Percentiles rank a stretch among this genome's conserved stretches.
These are phyloP conservation scores for Ladona fulva DNA, from an alignment of 1,140 invertebrate genomes.

Conservation along the genomic window DNA sequence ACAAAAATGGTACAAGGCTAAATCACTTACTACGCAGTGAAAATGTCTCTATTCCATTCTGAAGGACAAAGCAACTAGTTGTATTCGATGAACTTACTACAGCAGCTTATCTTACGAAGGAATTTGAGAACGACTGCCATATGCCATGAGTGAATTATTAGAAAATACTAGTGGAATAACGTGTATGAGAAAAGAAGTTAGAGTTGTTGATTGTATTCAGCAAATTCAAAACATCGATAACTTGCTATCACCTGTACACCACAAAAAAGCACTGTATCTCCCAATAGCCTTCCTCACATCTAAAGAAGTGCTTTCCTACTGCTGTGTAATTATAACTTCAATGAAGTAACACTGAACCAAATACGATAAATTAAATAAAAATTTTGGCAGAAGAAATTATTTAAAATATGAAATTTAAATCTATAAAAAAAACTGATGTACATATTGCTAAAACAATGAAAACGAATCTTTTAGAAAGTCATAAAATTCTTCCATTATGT, in stretches of 20 bases:
- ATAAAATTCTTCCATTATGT: too few relatives aligned
- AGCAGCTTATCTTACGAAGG: background rate
- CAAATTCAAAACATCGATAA: background rate
- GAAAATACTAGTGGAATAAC: background rate
- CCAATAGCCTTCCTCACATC: conserved; percentile 7
- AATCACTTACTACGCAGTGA: background rate
- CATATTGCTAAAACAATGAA: too few relatives aligned
- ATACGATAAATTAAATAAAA: too few relatives aligned
- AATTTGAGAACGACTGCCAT: background rate
- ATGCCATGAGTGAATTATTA: background rate
- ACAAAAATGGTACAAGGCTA: background rate
- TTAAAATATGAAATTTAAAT: too few relatives aligned
- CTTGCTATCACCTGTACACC: background rate
- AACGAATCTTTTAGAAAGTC: too few relatives aligned
- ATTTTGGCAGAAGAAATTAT: too few relatives aligned
- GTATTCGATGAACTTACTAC: conserved; percentile 9
- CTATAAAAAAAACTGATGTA: too few relatives aligned
- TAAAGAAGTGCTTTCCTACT: background rate
- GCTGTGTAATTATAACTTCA: background rate
- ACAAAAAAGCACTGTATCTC: background rate
- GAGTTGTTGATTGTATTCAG: background rate
- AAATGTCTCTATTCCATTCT: background rate
- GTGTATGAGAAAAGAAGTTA: background rate
- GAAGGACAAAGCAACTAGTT: conserved; percentile 9
- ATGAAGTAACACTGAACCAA: background rate